phyloP scores from a whole-genome alignment of 2,888 invertebrate genomes.

The Epinotia nisella region DNA sequence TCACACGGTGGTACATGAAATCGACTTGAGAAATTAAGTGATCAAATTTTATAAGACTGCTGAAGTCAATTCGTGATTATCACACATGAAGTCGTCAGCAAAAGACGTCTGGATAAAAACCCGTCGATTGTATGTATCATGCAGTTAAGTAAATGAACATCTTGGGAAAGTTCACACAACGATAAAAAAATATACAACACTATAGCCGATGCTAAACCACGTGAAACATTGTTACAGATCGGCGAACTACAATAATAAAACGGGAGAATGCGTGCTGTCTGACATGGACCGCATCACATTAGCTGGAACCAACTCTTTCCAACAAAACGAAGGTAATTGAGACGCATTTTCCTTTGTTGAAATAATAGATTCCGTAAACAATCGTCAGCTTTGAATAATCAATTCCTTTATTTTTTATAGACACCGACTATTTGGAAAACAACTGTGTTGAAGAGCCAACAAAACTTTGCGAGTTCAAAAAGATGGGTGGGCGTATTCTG shows the following conservation, averaged over 20 bases:
- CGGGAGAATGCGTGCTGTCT: slow-evolving; percentile 93
- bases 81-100: slow-evolving; percentile 27
- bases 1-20: too few relatives aligned
- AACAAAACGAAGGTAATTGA: slow-evolving; percentile 85
- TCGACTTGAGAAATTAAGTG: neutral
- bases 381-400: neutral
- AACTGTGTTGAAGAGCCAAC: slow-evolving; percentile 97
- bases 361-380: slow-evolving; percentile 2
- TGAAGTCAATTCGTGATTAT: slow-evolving; percentile 22
- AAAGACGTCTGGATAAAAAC: slow-evolving; percentile 52
- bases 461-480: slow-evolving; percentile 96
- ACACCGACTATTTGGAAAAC: slow-evolving; percentile 94
- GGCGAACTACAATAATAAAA: slow-evolving; percentile 94
- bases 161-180: slow-evolving; percentile 77
- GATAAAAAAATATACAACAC: slow-evolving; percentile 62
- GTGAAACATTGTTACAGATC: slow-evolving; percentile 88
- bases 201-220: slow-evolving; percentile 64
- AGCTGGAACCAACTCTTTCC: slow-evolving; percentile 92
- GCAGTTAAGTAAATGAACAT: slow-evolving; percentile 55
- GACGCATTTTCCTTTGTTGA: slow-evolving; percentile 30
- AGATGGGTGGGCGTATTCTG: slow-evolving; percentile 93
- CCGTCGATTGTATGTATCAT: slow-evolving; percentile 50
- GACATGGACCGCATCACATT: slow-evolving; percentile 96
- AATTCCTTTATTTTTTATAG: slow-evolving; percentile 53
- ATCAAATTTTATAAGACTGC: neutral